Conservation (phyloP, 64 coral and sea anemone genomes). For the Acropora tenuis region DNA sequence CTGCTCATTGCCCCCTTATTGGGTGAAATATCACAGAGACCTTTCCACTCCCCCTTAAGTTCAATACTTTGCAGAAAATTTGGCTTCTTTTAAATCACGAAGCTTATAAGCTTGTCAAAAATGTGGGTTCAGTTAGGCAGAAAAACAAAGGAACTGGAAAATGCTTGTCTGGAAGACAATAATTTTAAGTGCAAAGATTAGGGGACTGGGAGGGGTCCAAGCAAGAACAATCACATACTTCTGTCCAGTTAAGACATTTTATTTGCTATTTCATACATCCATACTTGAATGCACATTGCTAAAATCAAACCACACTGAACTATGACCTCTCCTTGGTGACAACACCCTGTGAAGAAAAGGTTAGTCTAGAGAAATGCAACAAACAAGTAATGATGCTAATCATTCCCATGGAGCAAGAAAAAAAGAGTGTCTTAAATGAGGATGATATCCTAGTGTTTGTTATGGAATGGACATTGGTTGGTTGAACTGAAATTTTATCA, state of each 20-base stretch:
- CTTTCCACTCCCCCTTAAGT: no score
- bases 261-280: not conserved
- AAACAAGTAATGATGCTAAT: not conserved
- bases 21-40: no score
- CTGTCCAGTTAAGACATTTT: not conserved
- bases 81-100: no score
- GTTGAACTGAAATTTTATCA: slow-evolving; percentile 31
- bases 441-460: not conserved
- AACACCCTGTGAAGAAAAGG: not conserved
- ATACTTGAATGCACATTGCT: not conserved
- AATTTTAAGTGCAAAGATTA: not conserved
- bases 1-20: no score
- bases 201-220: no score
- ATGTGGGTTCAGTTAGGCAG: no score
- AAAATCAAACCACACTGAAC: not conserved
- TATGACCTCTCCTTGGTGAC: not conserved
- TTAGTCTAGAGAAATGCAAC: slow-evolving; percentile 4
- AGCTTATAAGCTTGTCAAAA: no score
- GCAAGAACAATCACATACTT: no score
- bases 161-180: not conserved
- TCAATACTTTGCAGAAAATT: no score
- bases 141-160: no score
- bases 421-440: not conserved
- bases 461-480: not conserved
- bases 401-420: not conserved